phyloP scores from a whole-genome alignment of 2,888 invertebrate genomes.

The Drosophila testacea region DNA sequence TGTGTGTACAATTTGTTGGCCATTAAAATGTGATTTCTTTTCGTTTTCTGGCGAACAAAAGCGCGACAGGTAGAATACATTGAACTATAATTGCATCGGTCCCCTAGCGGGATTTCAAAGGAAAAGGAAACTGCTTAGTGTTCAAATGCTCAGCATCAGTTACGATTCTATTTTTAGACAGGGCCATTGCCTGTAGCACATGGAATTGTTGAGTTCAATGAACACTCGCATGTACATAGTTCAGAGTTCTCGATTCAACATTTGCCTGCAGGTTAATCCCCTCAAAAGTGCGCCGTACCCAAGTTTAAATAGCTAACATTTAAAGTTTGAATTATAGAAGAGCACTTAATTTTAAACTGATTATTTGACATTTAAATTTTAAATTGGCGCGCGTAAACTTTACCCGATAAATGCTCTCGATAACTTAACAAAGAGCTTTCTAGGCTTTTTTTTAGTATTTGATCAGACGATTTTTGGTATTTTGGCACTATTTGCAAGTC shows the following conservation, averaged over 20 bases:
- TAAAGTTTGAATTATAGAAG: background rate
- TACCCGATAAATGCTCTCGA: slow-evolving; percentile 40
- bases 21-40: slow-evolving; percentile 53
- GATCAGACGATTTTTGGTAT: background rate
- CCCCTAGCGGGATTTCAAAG: slow-evolving; percentile 36
- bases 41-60: slow-evolving; percentile 38
- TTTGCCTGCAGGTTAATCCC: slow-evolving; percentile 27
- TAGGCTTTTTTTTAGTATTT: slow-evolving; percentile 1
- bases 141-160: slow-evolving; percentile 51
- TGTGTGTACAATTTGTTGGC: slow-evolving; percentile 26
- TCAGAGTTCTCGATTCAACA: slow-evolving; percentile 22
- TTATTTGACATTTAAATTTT: background rate
- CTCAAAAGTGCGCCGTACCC: slow-evolving; percentile 1
- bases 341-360: background rate
- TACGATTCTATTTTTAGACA: slow-evolving; percentile 46
- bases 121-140: slow-evolving; percentile 64
- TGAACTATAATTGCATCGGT: slow-evolving; percentile 49
- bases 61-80: slow-evolving; percentile 50
- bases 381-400: background rate
- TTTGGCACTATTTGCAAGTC: background rate
- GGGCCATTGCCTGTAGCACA: slow-evolving; percentile 28
- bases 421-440: background rate
- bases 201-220: slow-evolving; percentile 53
- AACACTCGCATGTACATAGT: slow-evolving; percentile 37
- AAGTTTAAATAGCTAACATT: background rate